Evolutionary conservation across 2,888 invertebrate species (phyloP), one percentile per base, ranked within the genome.

Genomic region (Sylvicola fuscatus): DNA sequence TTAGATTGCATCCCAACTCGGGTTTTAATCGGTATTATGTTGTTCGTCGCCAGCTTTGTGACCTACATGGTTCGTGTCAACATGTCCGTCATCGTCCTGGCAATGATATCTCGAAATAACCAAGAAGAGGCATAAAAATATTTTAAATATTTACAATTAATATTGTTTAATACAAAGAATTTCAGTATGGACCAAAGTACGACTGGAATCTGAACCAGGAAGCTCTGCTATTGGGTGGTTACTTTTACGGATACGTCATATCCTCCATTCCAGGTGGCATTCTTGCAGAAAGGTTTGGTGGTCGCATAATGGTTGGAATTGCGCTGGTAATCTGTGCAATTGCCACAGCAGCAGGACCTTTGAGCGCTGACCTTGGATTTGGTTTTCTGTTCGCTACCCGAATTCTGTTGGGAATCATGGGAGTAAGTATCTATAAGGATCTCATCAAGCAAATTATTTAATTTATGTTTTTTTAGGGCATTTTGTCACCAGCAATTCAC

Each of bases 51-150:
- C 41, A 77, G 76, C 44, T 72, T 78, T 58, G 66, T 74, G 43
- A 65, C 67, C 12, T 81, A 80, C 57, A 75, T 77, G 72, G 62
- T 76, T 42, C 65, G 79, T 35, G 71, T 79, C 2, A 80, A 81
- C 51, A 70, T 81, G 60, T 77, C 79, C 12, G 69, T 81, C 35
- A 75, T 73, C 44, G 62, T 77, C 29, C 68, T 77, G 32, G 76
- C 75, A 5, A 77, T 77, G 77, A 72, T 21, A 21, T 6, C 21
- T 21, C 8, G 21, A 21, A 21, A 21, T 21, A 21, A 4, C 8
- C 8, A 21, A 8, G 21, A 21, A 21, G 8, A 21, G 21, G 21
- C 5, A 21, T 6, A 8, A 21, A 21, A 21, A 8, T 21, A 21
- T 21, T 21, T 21, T 21, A 21, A 21, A 21, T 21, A 21, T 21